A percentile compares a stretch with the other conserved stretches of the same genome.
Conservation (phyloP, 1,140 invertebrate species). For the Scaptomyza montana region DNA sequence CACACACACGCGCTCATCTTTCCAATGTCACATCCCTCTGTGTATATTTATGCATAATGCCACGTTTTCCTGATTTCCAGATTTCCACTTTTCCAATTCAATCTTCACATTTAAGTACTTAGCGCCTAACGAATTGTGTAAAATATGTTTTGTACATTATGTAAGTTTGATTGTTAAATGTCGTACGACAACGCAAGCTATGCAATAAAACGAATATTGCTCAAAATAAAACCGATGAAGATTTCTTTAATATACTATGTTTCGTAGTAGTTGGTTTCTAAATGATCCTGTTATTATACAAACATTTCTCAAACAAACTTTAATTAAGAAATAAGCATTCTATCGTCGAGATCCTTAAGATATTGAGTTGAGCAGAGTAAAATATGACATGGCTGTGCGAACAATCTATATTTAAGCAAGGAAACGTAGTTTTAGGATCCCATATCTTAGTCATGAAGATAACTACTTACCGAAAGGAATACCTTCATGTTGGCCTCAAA, state of each 20-base stretch:
- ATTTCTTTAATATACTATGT: neutral
- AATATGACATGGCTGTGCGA: constrained; percentile 56
- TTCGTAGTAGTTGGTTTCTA: neutral
- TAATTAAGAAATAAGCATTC: no score
- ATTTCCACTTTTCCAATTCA: constrained; percentile 1
- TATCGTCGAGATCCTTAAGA: no score
- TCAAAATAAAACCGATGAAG: constrained; percentile 22
- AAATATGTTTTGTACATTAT: constrained; percentile 66
- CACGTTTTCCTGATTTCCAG: neutral
- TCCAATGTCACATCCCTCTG: constrained; percentile 8
- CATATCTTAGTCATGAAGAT: no score
- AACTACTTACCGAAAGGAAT: constrained; percentile 48
- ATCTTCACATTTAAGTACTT: constrained; percentile 16
- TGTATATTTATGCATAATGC: constrained; percentile 44
- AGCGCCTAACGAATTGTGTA: constrained; percentile 60
- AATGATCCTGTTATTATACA: no score
- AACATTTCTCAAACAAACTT: no score
- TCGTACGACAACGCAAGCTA: constrained; percentile 64
- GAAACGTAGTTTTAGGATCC: no score
- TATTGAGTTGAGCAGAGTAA: constrained; percentile 45
- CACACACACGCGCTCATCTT: constrained; percentile 1
- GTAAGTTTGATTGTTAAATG: constrained; percentile 71
- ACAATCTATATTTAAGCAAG: constrained; percentile 38
- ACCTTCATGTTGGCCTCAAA: constrained; percentile 61
- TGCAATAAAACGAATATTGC: constrained; percentile 78